A percentile compares a stretch with the other conserved stretches of the same genome.
Evolutionary conservation across 2,113 vertebrate genomes (phyloP).

Genomic region (Calcarius ornatus): DNA sequence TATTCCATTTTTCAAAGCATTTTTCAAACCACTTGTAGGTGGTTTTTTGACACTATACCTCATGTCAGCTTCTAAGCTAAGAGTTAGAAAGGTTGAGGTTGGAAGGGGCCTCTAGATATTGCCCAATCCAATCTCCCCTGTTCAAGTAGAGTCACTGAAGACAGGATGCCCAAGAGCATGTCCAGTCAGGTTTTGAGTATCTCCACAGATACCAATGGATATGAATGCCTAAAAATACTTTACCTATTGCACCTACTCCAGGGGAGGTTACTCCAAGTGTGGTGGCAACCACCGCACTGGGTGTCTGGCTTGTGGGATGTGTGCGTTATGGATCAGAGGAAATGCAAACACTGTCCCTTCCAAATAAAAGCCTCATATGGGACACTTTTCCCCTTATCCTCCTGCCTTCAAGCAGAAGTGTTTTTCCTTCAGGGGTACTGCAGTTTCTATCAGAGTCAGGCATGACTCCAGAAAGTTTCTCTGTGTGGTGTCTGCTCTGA

Average conservation of each 20-base stretch:
- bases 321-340: neutral
- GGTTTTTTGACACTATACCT: neutral
- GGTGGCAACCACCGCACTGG: neutral
- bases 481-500: neutral
- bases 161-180: neutral
- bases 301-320: neutral
- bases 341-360: neutral
- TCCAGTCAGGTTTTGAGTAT: neutral
- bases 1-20: neutral
- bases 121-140: accelerated
- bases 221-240: neutral
- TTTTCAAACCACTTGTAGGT: neutral
- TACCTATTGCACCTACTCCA: neutral
- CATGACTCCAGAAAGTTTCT: neutral
- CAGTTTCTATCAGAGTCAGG: neutral
- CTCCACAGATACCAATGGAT: neutral
- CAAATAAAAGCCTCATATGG: neutral
- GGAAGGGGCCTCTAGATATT: neutral
- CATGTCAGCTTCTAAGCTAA: neutral
- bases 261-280: neutral
- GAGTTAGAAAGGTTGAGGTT: neutral
- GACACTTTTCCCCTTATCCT: neutral
- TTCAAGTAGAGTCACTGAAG: accelerated
- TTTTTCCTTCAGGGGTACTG: neutral
- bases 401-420: neutral